Percentiles rank a stretch among this genome's conserved stretches.
Evolutionary conservation across 1,140 invertebrate species (phyloP).

Genomic region (Ostrea denselamellosa): DNA sequence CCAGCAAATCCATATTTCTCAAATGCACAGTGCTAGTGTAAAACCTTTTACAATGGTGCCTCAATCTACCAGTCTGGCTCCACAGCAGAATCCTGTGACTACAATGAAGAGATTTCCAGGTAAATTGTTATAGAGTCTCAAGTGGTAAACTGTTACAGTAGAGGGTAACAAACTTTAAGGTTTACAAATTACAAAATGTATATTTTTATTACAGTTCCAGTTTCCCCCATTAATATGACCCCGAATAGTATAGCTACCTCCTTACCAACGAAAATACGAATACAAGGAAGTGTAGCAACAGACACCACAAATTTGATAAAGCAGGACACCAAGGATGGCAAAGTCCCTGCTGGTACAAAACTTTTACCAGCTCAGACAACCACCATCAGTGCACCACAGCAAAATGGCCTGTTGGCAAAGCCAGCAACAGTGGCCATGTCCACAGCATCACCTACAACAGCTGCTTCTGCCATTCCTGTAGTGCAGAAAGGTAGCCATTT

Average conservation of each 20-base stretch:
- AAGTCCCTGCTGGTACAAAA: neutral
- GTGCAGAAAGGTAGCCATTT: constrained; percentile 28
- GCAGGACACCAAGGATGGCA: neutral
- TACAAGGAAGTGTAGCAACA: constrained; percentile 41
- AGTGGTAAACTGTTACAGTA: too few species aligned
- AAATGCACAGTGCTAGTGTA: constrained; percentile 1
- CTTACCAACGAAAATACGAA: constrained; percentile 41
- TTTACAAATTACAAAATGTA: too few species aligned
- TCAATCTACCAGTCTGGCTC: constrained; percentile 40
- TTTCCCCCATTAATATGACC: constrained; percentile 17
- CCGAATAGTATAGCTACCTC: constrained; percentile 1
- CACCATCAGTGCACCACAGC: neutral
- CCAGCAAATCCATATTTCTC: constrained; percentile 44
- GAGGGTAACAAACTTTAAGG: too few species aligned
- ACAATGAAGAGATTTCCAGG: constrained; percentile 45
- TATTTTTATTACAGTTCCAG: neutral
- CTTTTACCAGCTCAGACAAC: constrained; percentile 16
- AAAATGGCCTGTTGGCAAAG: neutral
- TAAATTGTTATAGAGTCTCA: neutral
- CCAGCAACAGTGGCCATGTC: neutral
- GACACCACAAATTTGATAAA: constrained; percentile 25
- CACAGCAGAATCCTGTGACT: constrained; percentile 10
- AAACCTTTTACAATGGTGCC: constrained; percentile 44
- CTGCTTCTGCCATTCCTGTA: neutral
- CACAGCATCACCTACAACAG: neutral